Conservation (phyloP, 2,888 invertebrate genomes). For the Platycnemis pennipes region DNA sequence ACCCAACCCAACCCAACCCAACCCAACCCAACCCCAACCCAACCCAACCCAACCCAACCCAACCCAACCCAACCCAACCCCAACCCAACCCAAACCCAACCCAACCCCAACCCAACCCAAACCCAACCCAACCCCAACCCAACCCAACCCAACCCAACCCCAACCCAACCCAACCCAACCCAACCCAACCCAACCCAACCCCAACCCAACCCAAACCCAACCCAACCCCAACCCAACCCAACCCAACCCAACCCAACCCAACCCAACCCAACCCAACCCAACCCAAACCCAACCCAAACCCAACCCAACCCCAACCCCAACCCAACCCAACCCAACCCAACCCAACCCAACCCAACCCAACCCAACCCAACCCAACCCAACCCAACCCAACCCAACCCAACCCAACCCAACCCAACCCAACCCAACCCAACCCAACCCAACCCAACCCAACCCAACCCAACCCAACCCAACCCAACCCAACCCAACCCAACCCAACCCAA, state of each 20-base stretch:
- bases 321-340: constrained; percentile 70
- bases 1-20: constrained; percentile 21
- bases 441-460: constrained; percentile 72
- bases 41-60: constrained; percentile 72
- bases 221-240: constrained; percentile 71
- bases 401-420: constrained; percentile 73
- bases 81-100: no score
- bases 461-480: constrained; percentile 71
- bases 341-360: constrained; percentile 72
- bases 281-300: no score
- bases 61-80: constrained; percentile 72
- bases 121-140: constrained; percentile 49
- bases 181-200: constrained; percentile 72
- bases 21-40: constrained; percentile 13
- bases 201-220: constrained; percentile 72
- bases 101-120: no score
- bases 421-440: constrained; percentile 72
- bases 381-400: constrained; percentile 71
- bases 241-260: constrained; percentile 73
- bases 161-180: constrained; percentile 71
- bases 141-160: constrained; percentile 46
- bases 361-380: constrained; percentile 72
- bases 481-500: constrained; percentile 75
- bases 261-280: constrained; percentile 72
- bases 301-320: constrained; percentile 71